Conservation (phyloP, 2,113 vertebrate genomes). For the Piliocolobus tephrosceles region DNA sequence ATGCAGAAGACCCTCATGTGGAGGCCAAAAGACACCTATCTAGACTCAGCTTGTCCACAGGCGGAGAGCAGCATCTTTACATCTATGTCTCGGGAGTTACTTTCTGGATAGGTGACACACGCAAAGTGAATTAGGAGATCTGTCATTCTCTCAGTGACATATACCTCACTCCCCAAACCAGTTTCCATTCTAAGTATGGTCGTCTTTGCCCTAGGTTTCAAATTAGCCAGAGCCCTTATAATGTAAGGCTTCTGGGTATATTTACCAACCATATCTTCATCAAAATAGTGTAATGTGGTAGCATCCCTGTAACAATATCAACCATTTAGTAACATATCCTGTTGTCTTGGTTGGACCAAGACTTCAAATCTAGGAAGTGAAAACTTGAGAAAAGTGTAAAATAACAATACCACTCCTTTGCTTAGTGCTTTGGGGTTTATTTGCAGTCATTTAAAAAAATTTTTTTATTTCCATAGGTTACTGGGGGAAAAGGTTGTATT, state of each 20-base stretch:
- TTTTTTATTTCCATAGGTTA: too few species aligned
- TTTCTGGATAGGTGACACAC: background rate
- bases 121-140: background rate
- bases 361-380: background rate
- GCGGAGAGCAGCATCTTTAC: background rate
- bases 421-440: background rate
- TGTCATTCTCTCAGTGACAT: too few species aligned
- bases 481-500: too few species aligned
- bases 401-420: accelerated
- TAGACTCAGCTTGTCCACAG: background rate
- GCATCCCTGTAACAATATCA: accelerated
- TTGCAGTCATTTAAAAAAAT: background rate
- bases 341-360: accelerated
- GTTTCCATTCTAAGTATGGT: background rate
- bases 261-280: background rate
- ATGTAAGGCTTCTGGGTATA: background rate
- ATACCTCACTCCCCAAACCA: background rate
- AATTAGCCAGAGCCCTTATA: background rate
- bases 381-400: background rate
- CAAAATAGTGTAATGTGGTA: accelerated
- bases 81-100: too few species aligned
- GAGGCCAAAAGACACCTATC: background rate
- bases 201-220: background rate
- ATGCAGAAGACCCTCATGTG: accelerated
- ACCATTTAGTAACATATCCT: accelerated